A percentile compares a stretch with the other conserved stretches of the same genome.
Conservation (phyloP, 1,140 invertebrate species). For the Drosophila simulans region DNA sequence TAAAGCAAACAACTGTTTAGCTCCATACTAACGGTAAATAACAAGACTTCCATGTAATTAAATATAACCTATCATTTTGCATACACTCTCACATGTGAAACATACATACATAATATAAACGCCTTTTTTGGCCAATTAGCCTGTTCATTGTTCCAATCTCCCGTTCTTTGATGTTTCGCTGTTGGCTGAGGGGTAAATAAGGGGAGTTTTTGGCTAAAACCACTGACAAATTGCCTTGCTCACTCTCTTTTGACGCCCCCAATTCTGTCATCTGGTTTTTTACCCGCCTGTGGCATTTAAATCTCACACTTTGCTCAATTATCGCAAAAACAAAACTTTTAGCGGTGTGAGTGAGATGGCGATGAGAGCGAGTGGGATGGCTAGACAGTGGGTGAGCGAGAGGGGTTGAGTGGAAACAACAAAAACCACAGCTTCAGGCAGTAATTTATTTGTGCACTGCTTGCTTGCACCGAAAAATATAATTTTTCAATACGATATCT, state of each 20-base stretch:
- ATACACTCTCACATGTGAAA: not conserved
- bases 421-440: constrained; percentile 54
- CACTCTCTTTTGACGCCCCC: constrained; percentile 5
- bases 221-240: constrained; percentile 54
- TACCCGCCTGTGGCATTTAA: constrained; percentile 66
- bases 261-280: not conserved
- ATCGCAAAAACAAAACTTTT: constrained; percentile 66
- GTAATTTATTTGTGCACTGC: constrained; percentile 70
- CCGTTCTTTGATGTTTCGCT: constrained; percentile 38
- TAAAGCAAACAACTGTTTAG: too few species aligned
- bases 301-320: constrained; percentile 76
- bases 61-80: not conserved
- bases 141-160: constrained; percentile 3
- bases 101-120: constrained; percentile 1
- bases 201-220: constrained; percentile 17
- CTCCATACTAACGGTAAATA: not conserved
- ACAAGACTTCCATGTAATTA: not conserved
- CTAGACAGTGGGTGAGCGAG: not conserved
- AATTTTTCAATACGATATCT: not conserved
- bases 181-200: not conserved
- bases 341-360: constrained; percentile 14
- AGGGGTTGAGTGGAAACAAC: constrained; percentile 21
- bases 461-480: constrained; percentile 4
- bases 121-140: constrained; percentile 49
- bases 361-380: constrained; percentile 3